Evolutionary conservation across 2,113 vertebrate species (phyloP).

Genomic region (Sula dactylatra): DNA sequence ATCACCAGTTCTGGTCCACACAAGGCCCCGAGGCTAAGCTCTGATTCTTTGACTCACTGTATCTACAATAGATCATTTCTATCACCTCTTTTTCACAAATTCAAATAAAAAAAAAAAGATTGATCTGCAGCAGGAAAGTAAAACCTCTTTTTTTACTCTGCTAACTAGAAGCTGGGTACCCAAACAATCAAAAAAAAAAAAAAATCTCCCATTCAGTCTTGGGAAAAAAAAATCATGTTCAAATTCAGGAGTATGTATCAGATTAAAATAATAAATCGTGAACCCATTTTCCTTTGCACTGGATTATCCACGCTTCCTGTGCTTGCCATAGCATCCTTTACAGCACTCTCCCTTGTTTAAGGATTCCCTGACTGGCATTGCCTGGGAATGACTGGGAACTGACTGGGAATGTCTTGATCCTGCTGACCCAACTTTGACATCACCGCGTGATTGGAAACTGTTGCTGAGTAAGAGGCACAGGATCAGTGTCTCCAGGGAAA

Average conservation of each 20-base stretch:
- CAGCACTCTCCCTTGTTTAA: neutral
- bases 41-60: neutral
- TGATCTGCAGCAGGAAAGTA: neutral
- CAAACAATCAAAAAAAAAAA: neutral
- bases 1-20: neutral
- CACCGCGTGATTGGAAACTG: neutral
- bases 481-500: neutral
- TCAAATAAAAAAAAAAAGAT: neutral
- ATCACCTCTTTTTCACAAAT: neutral
- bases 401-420: neutral
- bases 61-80: neutral
- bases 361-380: neutral
- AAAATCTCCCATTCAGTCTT: neutral
- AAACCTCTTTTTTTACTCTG: neutral
- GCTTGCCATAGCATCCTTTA: neutral
- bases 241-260: neutral
- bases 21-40: neutral
- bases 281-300: neutral
- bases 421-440: neutral
- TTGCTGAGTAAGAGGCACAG: neutral
- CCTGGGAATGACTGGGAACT: neutral
- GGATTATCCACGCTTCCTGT: neutral
- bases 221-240: neutral
- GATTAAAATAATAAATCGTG: neutral
- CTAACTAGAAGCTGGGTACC: neutral